Base-by-base conservation (phyloP, 2,888 invertebrate species). In the Ecdyonurus torrentis region DNA sequence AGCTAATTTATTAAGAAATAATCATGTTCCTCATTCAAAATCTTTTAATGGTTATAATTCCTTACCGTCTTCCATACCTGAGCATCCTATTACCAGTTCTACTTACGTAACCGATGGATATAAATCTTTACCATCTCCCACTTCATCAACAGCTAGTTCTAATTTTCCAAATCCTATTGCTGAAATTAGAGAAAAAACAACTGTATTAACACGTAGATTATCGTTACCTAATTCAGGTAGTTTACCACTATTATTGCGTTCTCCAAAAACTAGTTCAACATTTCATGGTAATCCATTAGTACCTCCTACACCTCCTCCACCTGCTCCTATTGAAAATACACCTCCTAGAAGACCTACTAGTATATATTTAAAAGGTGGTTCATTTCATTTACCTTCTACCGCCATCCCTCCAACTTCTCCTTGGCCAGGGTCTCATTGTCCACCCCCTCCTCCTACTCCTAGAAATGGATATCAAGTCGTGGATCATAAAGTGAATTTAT, bases 401-500 rank as follows among this genome's bases (percentile, higher is more conserved):
- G 23, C 52, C 5, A 18, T 23, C 2, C 61, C 61, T 5, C 7
- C 55, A 5, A 55, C 23, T 19, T 53, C 61, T 25, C 52, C 58
- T 59, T 23, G 61, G 63, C 61, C 23, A 20, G 22, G 25, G 25
- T 64, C 67, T 19, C 67, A 66, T 19, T 64, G 67, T 60, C 66
- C 63, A 61, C 66, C 66, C 25, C 66, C 55, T n/a, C 55, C 55
- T n/a, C 55, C 55, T 7, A 55, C 55, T 73, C 84, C 86, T 18
- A 77, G 87, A 65, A 86, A 87, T 72, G 87, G 66, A 20, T 85
- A 86, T 75, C 84, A 85, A 70, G 84, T 86, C 72, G 82, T 85
- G 77, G 87, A 87, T 71, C 87, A 87, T 77, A 86, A 87, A 73
- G 81, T 89, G 71, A 82, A 85, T 58, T 79, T 89, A 60, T 87